phyloP scores from a whole-genome alignment of 2,113 vertebrate species.

The Vulpes lagopus region DNA sequence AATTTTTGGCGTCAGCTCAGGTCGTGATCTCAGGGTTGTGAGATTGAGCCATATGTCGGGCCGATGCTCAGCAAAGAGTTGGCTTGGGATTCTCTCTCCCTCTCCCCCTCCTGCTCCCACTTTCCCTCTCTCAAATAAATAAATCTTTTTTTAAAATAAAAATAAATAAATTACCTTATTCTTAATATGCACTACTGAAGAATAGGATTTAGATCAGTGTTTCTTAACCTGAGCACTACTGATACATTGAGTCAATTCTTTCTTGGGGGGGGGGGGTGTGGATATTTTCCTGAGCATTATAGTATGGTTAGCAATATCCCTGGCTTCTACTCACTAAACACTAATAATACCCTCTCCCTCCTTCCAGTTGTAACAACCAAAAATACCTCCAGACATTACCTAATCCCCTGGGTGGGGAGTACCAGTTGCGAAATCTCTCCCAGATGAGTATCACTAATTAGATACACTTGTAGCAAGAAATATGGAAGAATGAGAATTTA shows the following conservation, averaged over 20 bases:
- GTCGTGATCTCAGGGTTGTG: too few relatives aligned
- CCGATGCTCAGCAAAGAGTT: too few relatives aligned
- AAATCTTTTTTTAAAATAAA: too few relatives aligned
- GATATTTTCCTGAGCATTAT: rapidly evolving
- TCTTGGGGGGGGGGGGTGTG: background rate
- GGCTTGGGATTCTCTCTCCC: too few relatives aligned
- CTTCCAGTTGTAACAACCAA: background rate
- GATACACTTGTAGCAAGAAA: background rate
- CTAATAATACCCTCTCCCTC: background rate
- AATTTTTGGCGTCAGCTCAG: too few relatives aligned
- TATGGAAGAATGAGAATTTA: background rate
- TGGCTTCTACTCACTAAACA: background rate
- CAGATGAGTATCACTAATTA: background rate
- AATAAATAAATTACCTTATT: background rate
- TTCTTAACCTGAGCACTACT: background rate
- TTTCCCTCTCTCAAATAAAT: too few relatives aligned
- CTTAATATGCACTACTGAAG: background rate
- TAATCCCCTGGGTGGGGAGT: background rate
- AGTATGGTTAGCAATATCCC: background rate
- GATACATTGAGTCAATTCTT: background rate
- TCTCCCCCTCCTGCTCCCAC: too few relatives aligned
- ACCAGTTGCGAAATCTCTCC: background rate
- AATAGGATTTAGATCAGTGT: background rate
- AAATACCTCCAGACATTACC: background rate
- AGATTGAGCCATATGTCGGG: too few relatives aligned